A percentile compares a stretch with the other conserved stretches of the same genome.
These are phyloP conservation scores for Abramis brama DNA, from an alignment of 2,113 vertebrate species.

Conservation along the genomic window DNA sequence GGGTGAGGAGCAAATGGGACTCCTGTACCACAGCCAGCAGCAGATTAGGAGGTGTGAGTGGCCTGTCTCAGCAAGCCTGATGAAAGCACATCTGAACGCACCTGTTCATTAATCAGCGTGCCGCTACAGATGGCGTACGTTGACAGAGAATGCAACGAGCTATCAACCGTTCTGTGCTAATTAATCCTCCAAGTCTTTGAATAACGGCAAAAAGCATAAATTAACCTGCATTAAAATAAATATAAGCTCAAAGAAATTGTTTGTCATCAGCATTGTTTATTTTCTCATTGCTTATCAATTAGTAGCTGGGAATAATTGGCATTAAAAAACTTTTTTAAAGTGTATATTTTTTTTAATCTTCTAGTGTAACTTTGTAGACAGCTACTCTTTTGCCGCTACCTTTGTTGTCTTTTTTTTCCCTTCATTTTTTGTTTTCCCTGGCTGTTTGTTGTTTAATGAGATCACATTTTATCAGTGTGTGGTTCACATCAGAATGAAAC, in stretches of 20 bases:
- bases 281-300: slow-evolving; percentile 46
- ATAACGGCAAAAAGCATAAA: slow-evolving; percentile 64
- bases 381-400: not conserved
- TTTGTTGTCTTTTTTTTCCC: slow-evolving; percentile 8
- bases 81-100: slow-evolving; percentile 66
- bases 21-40: slow-evolving; percentile 34
- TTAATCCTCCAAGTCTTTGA: slow-evolving; percentile 71
- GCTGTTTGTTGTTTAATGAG: slow-evolving; percentile 44
- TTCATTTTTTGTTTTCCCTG: not conserved
- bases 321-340: slow-evolving; percentile 6
- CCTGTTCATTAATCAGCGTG: slow-evolving; percentile 75
- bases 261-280: slow-evolving; percentile 48
- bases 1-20: slow-evolving; percentile 23
- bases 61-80: slow-evolving; percentile 65
- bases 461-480: slow-evolving; percentile 34
- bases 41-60: slow-evolving; percentile 48
- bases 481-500: slow-evolving; percentile 22
- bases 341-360: not conserved
- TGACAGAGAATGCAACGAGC: slow-evolving; percentile 68
- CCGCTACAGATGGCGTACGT: slow-evolving; percentile 70
- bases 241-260: slow-evolving; percentile 48
- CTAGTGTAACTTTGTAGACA: slow-evolving; percentile 32
- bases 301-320: slow-evolving; percentile 22
- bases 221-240: slow-evolving; percentile 60
- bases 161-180: slow-evolving; percentile 68